phyloP scores from a whole-genome alignment of 2,797 vertebrate genomes.

The Arremon brunneinucha region DNA sequence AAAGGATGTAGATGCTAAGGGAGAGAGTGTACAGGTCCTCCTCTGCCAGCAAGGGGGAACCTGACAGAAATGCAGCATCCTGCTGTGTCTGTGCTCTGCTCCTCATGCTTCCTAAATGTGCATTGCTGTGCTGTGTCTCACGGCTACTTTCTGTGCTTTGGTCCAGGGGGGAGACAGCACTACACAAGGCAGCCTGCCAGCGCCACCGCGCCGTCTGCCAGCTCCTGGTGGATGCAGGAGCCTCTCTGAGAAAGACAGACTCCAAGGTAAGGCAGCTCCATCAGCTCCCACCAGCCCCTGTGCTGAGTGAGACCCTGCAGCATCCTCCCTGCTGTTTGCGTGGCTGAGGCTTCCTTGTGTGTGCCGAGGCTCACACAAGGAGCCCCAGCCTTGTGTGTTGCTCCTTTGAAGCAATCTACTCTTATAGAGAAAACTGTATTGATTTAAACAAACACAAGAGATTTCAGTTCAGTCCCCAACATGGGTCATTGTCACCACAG shows the following conservation, averaged over 20 bases:
- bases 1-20: constrained; percentile 1
- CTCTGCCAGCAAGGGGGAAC: neutral
- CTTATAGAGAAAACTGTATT: constrained; percentile 1
- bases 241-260: constrained; percentile 88
- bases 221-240: constrained; percentile 88
- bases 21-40: neutral
- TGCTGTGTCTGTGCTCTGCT: neutral
- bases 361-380: neutral
- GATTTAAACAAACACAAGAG: constrained; percentile 9
- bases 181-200: constrained; percentile 92
- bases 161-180: constrained; percentile 90
- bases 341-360: neutral
- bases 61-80: neutral
- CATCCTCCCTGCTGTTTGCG: neutral
- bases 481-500: neutral
- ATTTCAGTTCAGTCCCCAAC: neutral
- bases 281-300: neutral
- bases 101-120: neutral
- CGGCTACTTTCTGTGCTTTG: constrained; percentile 66
- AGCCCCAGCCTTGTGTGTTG: neutral
- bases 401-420: neutral
- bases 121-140: constrained; percentile 21
- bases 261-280: constrained; percentile 81
- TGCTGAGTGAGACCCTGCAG: neutral
- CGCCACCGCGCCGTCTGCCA: constrained; percentile 86